Percentiles rank a stretch among this genome's conserved stretches.
phyloP scores from a whole-genome alignment of 2,888 invertebrate genomes.

The Rambutsinella grinnellia region DNA sequence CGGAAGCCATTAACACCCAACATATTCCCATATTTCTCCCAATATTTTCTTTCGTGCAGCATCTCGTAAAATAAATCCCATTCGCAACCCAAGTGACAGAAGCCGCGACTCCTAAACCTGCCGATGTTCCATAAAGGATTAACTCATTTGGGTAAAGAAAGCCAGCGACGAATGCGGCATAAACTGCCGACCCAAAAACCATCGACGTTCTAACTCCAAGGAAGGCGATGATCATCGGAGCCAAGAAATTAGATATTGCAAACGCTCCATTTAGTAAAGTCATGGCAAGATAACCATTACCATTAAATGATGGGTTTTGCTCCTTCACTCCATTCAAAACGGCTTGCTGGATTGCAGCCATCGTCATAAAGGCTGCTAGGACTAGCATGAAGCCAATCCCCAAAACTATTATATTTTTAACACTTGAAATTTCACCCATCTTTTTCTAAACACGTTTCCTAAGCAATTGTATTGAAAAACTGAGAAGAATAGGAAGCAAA shows the following conservation, averaged over 20 bases:
- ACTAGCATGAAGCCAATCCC: too few relatives aligned
- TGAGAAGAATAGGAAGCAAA: too few relatives aligned
- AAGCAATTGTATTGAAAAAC: too few relatives aligned
- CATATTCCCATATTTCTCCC: constrained; percentile 95
- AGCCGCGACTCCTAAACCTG: constrained; percentile 90
- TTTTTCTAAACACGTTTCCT: too few relatives aligned
- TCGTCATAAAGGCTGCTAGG: too few relatives aligned
- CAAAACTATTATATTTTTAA: too few relatives aligned
- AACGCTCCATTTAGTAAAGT: constrained; percentile 94
- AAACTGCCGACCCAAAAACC: constrained; percentile 81
- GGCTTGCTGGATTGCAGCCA: too few relatives aligned
- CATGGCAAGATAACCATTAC: constrained; percentile 90
- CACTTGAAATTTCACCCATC: too few relatives aligned
- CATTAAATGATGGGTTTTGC: constrained; percentile 81
- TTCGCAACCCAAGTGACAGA: constrained; percentile 85
- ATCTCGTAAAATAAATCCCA: constrained; percentile 90
- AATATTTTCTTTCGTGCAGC: constrained; percentile 89
- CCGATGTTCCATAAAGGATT: constrained; percentile 88
- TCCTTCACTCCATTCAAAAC: constrained; percentile 82
- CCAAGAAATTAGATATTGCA: constrained; percentile 93
- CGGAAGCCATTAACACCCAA: constrained; percentile 96
- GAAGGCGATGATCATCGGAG: constrained; percentile 90
- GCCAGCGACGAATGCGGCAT: constrained; percentile 88
- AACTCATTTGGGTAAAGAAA: constrained; percentile 88
- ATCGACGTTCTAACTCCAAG: constrained; percentile 91